Evolutionary conservation across 1,140 invertebrate species (phyloP).

Genomic region (Leucophenga varia): DNA sequence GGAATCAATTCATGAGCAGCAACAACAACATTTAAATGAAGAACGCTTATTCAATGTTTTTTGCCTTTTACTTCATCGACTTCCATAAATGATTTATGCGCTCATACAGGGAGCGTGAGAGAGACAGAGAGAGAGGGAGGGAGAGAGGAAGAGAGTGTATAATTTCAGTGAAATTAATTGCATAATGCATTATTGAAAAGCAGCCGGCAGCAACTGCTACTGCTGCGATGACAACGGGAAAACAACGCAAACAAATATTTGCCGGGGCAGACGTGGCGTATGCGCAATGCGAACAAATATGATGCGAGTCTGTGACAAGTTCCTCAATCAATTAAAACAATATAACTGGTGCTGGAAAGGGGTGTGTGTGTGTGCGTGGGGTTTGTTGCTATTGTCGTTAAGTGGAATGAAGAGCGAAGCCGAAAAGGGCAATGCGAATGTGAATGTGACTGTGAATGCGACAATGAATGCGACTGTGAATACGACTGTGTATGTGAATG

Average conservation of each 20-base stretch:
- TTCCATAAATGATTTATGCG: constrained; percentile 16
- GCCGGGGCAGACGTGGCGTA: constrained; percentile 5
- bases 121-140: no score
- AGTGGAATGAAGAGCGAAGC: constrained; percentile 14
- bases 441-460: constrained; percentile 1
- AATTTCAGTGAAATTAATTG: constrained; percentile 26
- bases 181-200: constrained; percentile 21
- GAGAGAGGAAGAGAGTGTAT: no score
- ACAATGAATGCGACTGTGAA: constrained; percentile 10
- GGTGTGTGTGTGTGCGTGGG: neutral
- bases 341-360: constrained; percentile 9
- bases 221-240: constrained; percentile 3
- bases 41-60: no score
- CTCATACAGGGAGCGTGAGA: no score
- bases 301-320: constrained; percentile 11
- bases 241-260: constrained; percentile 28
- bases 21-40: no score
- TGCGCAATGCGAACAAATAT: constrained; percentile 18
- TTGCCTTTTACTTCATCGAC: no score
- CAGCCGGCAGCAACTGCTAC: constrained; percentile 2
- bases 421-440: constrained; percentile 13
- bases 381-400: constrained; percentile 7
- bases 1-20: no score
- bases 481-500: neutral
- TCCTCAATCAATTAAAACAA: constrained; percentile 31